Evolutionary conservation across 2,888 invertebrate species (phyloP).

Genomic region (Panzeria rudis): DNA sequence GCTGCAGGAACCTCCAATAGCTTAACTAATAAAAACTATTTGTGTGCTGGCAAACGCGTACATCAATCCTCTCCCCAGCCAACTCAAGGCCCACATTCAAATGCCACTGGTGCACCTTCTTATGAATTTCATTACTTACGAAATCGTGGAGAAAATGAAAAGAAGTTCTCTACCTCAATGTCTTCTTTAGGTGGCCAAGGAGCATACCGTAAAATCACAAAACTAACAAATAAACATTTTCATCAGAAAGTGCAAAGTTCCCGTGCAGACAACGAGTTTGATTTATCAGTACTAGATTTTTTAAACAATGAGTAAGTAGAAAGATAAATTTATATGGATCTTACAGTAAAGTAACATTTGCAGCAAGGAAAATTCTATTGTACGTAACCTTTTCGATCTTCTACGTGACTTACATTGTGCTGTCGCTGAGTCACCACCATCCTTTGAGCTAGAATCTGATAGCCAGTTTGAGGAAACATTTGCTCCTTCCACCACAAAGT

Average conservation of each 20-base stretch:
- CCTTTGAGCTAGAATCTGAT: conserved; percentile 24
- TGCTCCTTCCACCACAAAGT: conserved; percentile 62
- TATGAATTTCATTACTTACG: conserved; percentile 71
- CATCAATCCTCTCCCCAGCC: background rate
- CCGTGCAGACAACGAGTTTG: conserved; percentile 57
- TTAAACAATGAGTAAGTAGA: conserved; percentile 74
- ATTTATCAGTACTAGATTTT: conserved; percentile 62
- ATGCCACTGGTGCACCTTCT: conserved; percentile 27
- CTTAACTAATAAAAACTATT: background rate
- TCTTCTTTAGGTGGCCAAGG: conserved; percentile 8
- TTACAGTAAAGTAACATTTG: background rate
- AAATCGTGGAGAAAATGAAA: conserved; percentile 15
- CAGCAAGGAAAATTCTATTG: conserved; percentile 73
- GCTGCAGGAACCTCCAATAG: background rate
- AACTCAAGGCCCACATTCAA: background rate
- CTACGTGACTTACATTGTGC: conserved; percentile 76
- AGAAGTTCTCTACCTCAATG: conserved; percentile 15
- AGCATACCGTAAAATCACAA: conserved; percentile 48
- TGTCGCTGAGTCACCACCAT: conserved; percentile 74
- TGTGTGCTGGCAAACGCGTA: background rate
- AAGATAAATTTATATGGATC: background rate
- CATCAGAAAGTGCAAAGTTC: conserved; percentile 13
- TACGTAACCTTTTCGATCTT: conserved; percentile 74
- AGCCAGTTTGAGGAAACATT: conserved; percentile 60
- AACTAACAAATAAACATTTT: conserved; percentile 18